A percentile compares a stretch with the other conserved stretches of the same genome.
Conservation (phyloP, 2,113 vertebrate genomes). For the mouse (Mus musculus) region DNA sequence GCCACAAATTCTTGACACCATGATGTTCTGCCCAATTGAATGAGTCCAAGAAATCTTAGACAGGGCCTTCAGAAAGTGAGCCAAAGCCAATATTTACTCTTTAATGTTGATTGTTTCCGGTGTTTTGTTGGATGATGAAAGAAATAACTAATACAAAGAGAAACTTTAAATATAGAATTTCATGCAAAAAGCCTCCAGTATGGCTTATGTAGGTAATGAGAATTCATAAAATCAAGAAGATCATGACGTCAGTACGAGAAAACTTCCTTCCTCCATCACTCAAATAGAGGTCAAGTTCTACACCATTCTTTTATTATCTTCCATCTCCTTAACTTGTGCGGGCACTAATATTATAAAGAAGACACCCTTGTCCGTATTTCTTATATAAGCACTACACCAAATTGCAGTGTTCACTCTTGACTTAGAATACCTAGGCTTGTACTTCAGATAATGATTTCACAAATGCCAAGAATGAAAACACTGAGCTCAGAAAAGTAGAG, state of each 20-base stretch:
- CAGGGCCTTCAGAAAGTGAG: not conserved
- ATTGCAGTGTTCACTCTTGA: not conserved
- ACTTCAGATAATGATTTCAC: not conserved
- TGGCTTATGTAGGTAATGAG: not conserved
- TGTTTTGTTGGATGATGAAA: not conserved
- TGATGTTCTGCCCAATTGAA: not conserved
- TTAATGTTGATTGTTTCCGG: not conserved
- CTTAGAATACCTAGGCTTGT: not conserved
- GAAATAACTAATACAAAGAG: not conserved
- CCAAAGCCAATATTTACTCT: not conserved
- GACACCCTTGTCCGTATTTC: not conserved
- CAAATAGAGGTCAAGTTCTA: not conserved
- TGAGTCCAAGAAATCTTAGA: not conserved
- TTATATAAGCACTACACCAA: not conserved
- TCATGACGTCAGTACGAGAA: not conserved
- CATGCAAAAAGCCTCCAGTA: not conserved
- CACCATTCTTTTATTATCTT: not conserved
- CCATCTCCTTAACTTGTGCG: not conserved
- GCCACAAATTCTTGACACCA: not conserved
- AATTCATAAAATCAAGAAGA: not conserved
- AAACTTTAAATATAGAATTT: not conserved
- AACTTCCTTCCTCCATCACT: not conserved
- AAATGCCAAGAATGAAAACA: not conserved
- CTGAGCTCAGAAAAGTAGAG: not conserved
- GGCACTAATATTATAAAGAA: not conserved